Conservation (phyloP, 2,113 vertebrate genomes). For the Laticauda colubrina region DNA sequence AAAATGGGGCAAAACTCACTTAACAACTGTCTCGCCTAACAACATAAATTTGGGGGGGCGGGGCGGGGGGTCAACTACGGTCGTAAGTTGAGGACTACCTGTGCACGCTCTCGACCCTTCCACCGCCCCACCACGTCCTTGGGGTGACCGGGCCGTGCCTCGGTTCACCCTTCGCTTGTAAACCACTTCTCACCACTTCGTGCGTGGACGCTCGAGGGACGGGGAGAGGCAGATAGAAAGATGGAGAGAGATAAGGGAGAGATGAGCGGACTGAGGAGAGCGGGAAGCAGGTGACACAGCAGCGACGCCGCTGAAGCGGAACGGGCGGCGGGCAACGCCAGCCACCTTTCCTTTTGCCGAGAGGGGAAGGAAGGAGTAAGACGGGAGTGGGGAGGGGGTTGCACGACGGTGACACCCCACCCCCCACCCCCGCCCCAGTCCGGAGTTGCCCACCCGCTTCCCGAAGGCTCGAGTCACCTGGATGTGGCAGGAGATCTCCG, state of each 20-base stretch:
- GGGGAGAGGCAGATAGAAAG: not conserved
- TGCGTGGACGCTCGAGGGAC: not conserved
- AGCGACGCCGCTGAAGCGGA: not conserved
- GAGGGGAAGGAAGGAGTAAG: not conserved
- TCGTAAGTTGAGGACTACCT: not conserved
- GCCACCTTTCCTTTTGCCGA: not conserved
- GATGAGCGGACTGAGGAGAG: not conserved
- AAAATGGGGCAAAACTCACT: not conserved
- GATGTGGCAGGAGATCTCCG: conserved; percentile 89
- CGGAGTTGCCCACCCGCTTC: not conserved
- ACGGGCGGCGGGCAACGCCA: not conserved
- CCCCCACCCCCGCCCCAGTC: no score
- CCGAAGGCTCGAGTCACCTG: conserved; percentile 74
- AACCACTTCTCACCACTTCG: not conserved
- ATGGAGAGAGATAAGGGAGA: not conserved
- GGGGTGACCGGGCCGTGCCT: not conserved
- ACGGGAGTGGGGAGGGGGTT: not conserved
- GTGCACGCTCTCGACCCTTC: not conserved
- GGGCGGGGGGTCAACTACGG: not conserved
- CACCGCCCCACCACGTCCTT: not conserved
- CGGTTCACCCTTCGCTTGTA: not conserved
- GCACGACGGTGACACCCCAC: not conserved
- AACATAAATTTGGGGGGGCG: not conserved
- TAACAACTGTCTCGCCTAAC: not conserved
- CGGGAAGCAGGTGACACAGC: not conserved